Evolutionary conservation across 2,888 invertebrate genomes (phyloP), one percentile per base, ranked within the genome.

Genomic region (Deilephila porcellus): DNA sequence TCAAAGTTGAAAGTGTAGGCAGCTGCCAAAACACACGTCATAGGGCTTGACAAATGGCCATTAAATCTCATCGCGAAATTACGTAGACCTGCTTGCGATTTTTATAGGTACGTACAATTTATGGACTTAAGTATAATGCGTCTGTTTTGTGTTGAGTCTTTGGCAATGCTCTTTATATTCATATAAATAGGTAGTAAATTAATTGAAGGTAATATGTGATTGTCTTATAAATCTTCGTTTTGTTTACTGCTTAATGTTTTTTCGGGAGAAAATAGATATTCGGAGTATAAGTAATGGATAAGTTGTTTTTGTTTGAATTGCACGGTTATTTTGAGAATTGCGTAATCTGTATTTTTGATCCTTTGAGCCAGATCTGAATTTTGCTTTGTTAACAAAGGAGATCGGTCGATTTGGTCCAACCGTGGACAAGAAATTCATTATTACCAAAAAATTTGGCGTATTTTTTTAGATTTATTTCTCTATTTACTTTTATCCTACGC

Each of bases 21-120:
- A 77, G 79, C 78, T 83, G 80, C 80, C 80, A 83, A 82, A 81
- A 78, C 76, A 76, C 75, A 74, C 79, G 72, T 80, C 79, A 19
- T 74, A 72, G 64, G 56, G 63, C 72, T 77, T 82, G 78, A 81
- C 79, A 79, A 78, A 80, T 72, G 74, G 59, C 60, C 71, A 60
- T 74, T 77, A 73, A 78, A 76, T 72, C 19, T 45, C 20, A 37
- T 20, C 3, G 20, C 5, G 45, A 25, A 67, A 29, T 29, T 25
- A 20, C 20, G 37, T n/a, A 34, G 8, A 8, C 11, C 37, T 25
- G 53, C 19, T 19, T 5, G 19, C n/a, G 6, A 17, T 52, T 67
- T 67, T 45, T 45, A 17, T 45, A n/a, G 3, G n/a, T 25, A 52
- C 19, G 25, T 45, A 4, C 20, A 29, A 52, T 52, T 52, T 17